A percentile compares a stretch with the other conserved stretches of the same genome.
These are phyloP conservation scores for Frankliniella intonsa DNA, from an alignment of 2,888 invertebrate genomes.

Conservation along the genomic window DNA sequence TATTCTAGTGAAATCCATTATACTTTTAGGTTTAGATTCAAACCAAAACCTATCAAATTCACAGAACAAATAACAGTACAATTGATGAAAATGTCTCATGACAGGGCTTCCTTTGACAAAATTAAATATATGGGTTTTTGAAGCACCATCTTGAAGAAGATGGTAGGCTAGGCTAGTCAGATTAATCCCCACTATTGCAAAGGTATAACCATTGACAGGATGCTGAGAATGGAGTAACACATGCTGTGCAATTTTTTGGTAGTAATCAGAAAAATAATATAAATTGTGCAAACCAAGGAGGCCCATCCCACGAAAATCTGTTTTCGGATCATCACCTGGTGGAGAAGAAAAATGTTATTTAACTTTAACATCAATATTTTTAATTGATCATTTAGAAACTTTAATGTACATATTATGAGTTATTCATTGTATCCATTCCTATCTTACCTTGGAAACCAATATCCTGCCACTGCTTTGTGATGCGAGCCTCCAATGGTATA, in stretches of 20 bases:
- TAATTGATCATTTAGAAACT: conserved; percentile 27
- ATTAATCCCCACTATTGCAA: conserved; percentile 92
- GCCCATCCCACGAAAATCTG: conserved; percentile 98
- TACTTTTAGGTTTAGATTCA: conserved; percentile 80
- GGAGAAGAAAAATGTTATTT: conserved; percentile 40
- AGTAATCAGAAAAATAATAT: conserved; percentile 77
- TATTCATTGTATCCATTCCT: background rate
- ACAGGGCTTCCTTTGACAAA: conserved; percentile 61
- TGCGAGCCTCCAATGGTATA: conserved; percentile 62
- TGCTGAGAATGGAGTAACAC: conserved; percentile 84
- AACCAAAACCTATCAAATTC: conserved; percentile 96
- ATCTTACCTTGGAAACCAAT: conserved; percentile 81
- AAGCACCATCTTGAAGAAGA: conserved; percentile 71
- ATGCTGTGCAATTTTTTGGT: conserved; percentile 71
- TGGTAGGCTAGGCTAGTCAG: conserved; percentile 85
- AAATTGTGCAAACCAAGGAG: conserved; percentile 88
- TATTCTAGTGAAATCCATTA: conserved; percentile 92
- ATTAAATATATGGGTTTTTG: conserved; percentile 90
- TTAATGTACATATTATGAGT: conserved; percentile 19
- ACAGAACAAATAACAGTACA: conserved; percentile 89
- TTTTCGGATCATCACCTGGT: conserved; percentile 93
- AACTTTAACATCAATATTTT: background rate
- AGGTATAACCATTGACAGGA: conserved; percentile 82
- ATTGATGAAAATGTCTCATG: conserved; percentile 78
- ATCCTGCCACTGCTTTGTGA: conserved; percentile 89